Base-by-base conservation (phyloP, 2,888 invertebrate species). In the Acanthosepion lycidas region DNA sequence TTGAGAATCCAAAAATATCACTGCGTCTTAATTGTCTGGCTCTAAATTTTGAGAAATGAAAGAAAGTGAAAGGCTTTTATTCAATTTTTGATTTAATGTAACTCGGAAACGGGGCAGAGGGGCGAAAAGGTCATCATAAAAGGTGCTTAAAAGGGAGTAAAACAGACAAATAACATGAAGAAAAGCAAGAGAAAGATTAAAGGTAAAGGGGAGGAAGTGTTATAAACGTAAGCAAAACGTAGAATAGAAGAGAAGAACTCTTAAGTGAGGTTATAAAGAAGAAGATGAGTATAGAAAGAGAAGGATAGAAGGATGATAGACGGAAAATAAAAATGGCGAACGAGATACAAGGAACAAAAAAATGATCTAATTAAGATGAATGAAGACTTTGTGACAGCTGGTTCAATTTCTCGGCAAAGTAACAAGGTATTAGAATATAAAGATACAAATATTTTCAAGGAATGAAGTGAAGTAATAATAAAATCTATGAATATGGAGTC, bases 21-120 rank as follows among this genome's bases (percentile, higher is more conserved):
- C 3, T 78, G n/a, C 78, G n/a, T 78, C 78, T 78, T 78, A 78
- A 78, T 78, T 78, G 78, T 78, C 78, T 78, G 78, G 78, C 78
- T 78, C 15, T 78, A 78, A 78, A 78, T n/a, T 78, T 78, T 33
- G 78, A 78, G 78, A 78, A 78, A 9, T n/a, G 78, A 78, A 78
- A 78, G 78, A n/a, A 33, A n/a, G 78, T n/a, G 78, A 78, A 78
- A 78, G 78, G 78, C 78, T 78, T 78, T 78, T 78, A 78, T 78
- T n/a, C 78, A 78, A 78, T 78, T n/a, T 33, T 78, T 78, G 78
- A 78, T n/a, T 78, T 78, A 78, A 78, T 78, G 15, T n/a, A 78
- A 78, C 33, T 12, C 78, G 78, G 78, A 78, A 78, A n/a, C n/a
- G 78, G 78, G 78, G 78, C 78, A 78, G n/a, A 78, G 78, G 78